Base-by-base conservation (phyloP, 2,113 vertebrate genomes). In the Setophaga coronata region DNA sequence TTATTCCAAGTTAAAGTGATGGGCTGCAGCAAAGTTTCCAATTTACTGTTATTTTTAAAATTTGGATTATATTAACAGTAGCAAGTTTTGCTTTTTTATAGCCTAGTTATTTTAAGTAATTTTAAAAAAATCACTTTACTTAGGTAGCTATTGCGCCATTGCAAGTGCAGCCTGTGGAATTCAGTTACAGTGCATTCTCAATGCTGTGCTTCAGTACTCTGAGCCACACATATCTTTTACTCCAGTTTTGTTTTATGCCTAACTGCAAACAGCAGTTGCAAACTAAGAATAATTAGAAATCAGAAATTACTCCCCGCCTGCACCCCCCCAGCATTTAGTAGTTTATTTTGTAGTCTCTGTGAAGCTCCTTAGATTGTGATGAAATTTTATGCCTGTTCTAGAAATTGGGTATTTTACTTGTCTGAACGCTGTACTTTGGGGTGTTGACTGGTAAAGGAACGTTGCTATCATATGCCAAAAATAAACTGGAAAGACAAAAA, bases 301-400 rank as follows among this genome's bases (percentile, higher is more conserved):
- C 14, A 16, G 18, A 84, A 87, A 61, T 60, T 31, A 58, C 40
- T 20, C 7, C 5, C 23, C 6, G 4, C 36, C 12, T 8, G 6
- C 24, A 3, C 12, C 9, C 2, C 1, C 13, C 13, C 40, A 31
- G 0, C 2, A 79, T 13, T 43, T 31, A 48, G 25, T 25, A 81
- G 10, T 18, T 89, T 81, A 25, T 65, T 79, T 78, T 56, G 31
- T 31, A 65, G 25, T 51, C 26, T 81, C 31, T 34, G 28, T 72
- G 33, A 69, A 72, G 18, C 4, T 47, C 38, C 31, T 72, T 43
- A 0, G 0, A 36, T 42, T 77, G n/a, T 40, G 50, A 48, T 15
- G 14, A 67, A 20, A 66, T 19, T 62, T 66, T 50, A 34, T n/a
- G 13, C 33, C 38, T 76, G 8, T 17, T 91, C 17, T 29, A 64